These are phyloP conservation scores for Pteromalus puparum DNA, from an alignment of 1,140 invertebrate species.

Conservation along the genomic window DNA sequence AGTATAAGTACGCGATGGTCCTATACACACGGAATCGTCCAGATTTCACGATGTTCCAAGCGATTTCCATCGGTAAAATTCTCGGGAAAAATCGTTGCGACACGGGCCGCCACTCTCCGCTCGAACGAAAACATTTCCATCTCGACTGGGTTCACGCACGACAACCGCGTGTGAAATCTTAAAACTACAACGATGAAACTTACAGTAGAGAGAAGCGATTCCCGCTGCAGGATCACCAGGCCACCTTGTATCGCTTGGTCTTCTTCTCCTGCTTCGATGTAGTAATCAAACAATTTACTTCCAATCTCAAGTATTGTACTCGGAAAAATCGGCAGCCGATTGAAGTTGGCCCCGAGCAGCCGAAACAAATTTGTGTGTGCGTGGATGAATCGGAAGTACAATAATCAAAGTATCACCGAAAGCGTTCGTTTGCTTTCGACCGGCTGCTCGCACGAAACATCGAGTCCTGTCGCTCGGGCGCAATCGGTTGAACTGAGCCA, in stretches of 20 bases:
- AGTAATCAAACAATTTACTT: not conserved
- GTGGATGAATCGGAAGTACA: no score
- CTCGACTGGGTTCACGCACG: no score
- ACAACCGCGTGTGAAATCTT: no score
- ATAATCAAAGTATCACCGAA: not conserved
- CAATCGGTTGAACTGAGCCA: constrained; percentile 33
- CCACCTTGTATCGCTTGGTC: not conserved
- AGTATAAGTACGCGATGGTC: no score
- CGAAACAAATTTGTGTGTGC: no score
- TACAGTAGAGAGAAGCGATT: constrained; percentile 28
- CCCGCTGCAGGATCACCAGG: not conserved
- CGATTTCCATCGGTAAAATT: no score
- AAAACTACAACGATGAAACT: not conserved
- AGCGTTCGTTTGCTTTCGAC: not conserved
- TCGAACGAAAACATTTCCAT: no score
- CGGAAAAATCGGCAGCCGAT: not conserved
- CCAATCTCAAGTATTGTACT: not conserved
- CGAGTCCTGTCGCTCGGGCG: constrained; percentile 10
- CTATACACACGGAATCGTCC: no score
- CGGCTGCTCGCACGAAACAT: not conserved
- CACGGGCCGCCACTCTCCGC: no score
- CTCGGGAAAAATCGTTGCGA: no score
- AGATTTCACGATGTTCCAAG: no score
- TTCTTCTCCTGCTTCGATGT: not conserved
- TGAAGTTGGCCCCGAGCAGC: no score